These are phyloP conservation scores for Zapus hudsonius DNA, from an alignment of 2,113 vertebrate genomes.

Conservation along the genomic window DNA sequence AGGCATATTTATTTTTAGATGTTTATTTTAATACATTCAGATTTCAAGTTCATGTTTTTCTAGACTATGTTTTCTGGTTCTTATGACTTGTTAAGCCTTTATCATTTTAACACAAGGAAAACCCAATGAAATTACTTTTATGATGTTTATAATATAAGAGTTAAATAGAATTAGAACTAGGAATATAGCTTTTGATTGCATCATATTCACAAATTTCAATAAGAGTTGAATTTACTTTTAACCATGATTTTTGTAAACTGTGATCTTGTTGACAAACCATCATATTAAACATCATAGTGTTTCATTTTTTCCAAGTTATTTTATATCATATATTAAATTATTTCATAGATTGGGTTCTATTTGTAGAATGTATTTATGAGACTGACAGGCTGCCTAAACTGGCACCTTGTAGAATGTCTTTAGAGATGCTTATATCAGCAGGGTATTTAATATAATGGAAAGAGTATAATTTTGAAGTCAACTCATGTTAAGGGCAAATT, in stretches of 20 bases:
- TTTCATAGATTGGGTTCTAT: not conserved
- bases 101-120: conserved; percentile 15
- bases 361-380: not conserved
- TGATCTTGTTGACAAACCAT: not conserved
- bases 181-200: conserved; percentile 10
- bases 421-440: conserved; percentile 14
- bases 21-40: conserved; percentile 5
- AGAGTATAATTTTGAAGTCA: not conserved
- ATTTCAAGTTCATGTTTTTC: not conserved
- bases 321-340: conserved; percentile 26
- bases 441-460: not conserved
- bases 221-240: not conserved
- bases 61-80: conserved; percentile 1
- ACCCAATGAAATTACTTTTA: not conserved
- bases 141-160: not conserved
- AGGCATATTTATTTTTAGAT: not conserved
- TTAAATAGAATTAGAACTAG: conserved; percentile 25
- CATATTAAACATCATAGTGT: conserved; percentile 24
- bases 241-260: not conserved
- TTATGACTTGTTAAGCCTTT: conserved; percentile 29
- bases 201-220: not conserved
- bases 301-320: not conserved
- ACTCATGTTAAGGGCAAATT: not conserved
- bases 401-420: not conserved
- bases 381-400: no score